Evolutionary conservation across 2,888 invertebrate genomes (phyloP).

Genomic region (Acanthosepion lycidas): DNA sequence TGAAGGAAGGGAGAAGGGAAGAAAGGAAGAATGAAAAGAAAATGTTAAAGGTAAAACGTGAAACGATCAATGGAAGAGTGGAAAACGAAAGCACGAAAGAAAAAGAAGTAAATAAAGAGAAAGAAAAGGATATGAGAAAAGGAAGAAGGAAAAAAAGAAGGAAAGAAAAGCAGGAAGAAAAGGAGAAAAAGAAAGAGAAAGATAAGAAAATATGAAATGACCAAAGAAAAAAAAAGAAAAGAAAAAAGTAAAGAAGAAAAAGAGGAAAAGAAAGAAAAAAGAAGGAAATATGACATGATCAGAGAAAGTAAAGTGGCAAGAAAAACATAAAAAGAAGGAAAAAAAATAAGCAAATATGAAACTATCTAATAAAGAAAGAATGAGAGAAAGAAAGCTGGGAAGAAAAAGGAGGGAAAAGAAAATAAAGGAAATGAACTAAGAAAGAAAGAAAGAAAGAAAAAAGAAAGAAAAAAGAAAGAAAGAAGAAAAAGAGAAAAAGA

Average conservation of each 20-base stretch:
- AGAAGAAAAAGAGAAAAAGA: too few species aligned
- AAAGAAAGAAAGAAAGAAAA: not conserved
- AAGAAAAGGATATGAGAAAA: not conserved
- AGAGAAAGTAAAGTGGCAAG: not conserved
- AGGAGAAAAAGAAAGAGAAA: not conserved
- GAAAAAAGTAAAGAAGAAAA: not conserved
- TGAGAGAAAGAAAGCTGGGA: not conserved
- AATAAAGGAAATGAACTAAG: too few species aligned
- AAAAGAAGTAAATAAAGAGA: not conserved
- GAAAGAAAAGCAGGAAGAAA: not conserved
- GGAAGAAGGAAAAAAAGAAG: not conserved
- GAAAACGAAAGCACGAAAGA: not conserved
- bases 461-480: too few species aligned
- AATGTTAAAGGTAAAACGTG: too few species aligned
- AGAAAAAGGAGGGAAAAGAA: not conserved
- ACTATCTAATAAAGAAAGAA: not conserved
- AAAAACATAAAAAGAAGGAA: not conserved
- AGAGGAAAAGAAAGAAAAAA: not conserved
- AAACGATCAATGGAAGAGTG: too few species aligned
- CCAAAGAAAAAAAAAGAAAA: not conserved
- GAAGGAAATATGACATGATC: not conserved
- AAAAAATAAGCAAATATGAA: not conserved
- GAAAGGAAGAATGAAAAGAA: not conserved
- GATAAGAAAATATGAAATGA: not conserved
- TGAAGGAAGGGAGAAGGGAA: not conserved